Conservation (phyloP, 2,888 invertebrate genomes). For the Euclidia mi region DNA sequence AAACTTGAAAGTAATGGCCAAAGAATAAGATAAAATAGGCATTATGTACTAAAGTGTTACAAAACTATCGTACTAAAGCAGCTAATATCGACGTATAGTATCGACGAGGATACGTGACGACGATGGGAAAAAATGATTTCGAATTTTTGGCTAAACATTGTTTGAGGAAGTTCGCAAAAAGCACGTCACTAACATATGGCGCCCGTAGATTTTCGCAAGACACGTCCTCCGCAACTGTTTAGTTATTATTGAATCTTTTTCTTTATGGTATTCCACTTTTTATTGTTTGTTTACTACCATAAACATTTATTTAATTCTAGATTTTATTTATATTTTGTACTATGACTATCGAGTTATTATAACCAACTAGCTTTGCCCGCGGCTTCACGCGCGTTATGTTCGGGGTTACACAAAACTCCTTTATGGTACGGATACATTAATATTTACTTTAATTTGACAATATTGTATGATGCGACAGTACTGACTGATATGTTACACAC, state of each 20-base stretch:
- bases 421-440: too few species aligned
- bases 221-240: slow-evolving; percentile 60
- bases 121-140: slow-evolving; percentile 61
- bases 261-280: too few species aligned
- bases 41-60: slow-evolving; percentile 32
- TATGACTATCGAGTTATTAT: too few species aligned
- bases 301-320: too few species aligned
- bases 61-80: slow-evolving; percentile 49
- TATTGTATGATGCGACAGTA: too few species aligned
- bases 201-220: slow-evolving; percentile 65
- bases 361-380: too few species aligned
- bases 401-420: too few species aligned
- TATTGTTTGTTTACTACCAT: too few species aligned
- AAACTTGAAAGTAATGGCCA: slow-evolving; percentile 13
- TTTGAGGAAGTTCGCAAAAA: slow-evolving; percentile 54
- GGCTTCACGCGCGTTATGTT: too few species aligned
- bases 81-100: slow-evolving; percentile 46
- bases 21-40: slow-evolving; percentile 4
- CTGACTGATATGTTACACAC: too few species aligned
- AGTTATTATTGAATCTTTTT: slow-evolving; percentile 36
- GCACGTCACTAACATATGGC: slow-evolving; percentile 67
- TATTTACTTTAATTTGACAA: too few species aligned
- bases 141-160: slow-evolving; percentile 57
- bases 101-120: slow-evolving; percentile 61
- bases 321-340: too few species aligned